A percentile compares a stretch with the other conserved stretches of the same genome.
Conservation (phyloP, 1,140 invertebrate species). For the Amphibalanus amphitrite region DNA sequence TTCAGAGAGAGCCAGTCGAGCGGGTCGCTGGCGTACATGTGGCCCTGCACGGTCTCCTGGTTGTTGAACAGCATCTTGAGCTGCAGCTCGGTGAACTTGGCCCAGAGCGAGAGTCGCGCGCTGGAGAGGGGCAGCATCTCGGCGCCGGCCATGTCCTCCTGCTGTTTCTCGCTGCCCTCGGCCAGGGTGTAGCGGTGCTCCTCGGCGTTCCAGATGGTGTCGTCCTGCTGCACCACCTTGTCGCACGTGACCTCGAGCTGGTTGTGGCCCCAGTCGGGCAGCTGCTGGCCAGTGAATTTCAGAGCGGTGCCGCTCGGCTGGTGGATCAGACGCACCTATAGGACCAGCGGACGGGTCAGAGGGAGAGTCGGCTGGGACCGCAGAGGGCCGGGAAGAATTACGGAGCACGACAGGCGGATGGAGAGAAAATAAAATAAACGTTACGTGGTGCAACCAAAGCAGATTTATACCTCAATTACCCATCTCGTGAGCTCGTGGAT, state of each 20-base stretch:
- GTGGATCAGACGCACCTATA: conserved; percentile 70
- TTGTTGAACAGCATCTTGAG: conserved; percentile 78
- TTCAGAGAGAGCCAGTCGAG: conserved; percentile 76
- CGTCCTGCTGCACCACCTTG: conserved; percentile 54
- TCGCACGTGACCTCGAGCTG: conserved; percentile 89
- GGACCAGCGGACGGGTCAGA: no score
- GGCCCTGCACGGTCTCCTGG: conserved; percentile 56
- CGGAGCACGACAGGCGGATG: no score
- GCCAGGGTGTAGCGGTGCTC: conserved; percentile 88
- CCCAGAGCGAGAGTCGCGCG: conserved; percentile 66
- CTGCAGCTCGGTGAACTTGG: conserved; percentile 79
- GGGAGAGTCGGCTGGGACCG: no score
- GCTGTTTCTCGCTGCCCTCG: conserved; percentile 71
- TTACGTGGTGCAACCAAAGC: no score
- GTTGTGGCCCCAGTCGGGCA: conserved; percentile 89
- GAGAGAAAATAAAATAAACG: no score
- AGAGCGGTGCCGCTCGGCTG: conserved; percentile 65
- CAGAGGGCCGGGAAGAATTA: no score
- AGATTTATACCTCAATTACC: no score
- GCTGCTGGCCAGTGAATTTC: conserved; percentile 69
- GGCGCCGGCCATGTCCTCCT: conserved; percentile 63
- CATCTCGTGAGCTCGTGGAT: no score
- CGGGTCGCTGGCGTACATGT: conserved; percentile 84
- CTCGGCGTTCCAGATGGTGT: conserved; percentile 94
- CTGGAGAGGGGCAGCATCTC: conserved; percentile 82